Percentiles rank a stretch among this genome's conserved stretches.
These are phyloP conservation scores for Proterorhinus semilunaris DNA, from an alignment of 2,113 vertebrate genomes.

Conservation along the genomic window DNA sequence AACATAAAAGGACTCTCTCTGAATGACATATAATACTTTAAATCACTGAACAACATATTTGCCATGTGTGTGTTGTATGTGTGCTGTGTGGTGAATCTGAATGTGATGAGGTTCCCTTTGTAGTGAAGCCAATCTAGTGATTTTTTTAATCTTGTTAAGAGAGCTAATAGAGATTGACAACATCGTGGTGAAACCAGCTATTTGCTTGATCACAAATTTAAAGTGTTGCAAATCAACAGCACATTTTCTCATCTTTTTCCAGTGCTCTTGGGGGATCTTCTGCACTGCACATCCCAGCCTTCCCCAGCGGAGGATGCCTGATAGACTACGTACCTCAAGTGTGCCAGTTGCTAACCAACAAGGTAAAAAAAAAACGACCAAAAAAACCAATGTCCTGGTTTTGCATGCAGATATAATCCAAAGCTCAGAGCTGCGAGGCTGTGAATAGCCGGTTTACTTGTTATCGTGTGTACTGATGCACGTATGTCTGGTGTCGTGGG, in stretches of 20 bases:
- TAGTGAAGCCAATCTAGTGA: too few species aligned
- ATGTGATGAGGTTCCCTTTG: too few species aligned
- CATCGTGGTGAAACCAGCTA: too few species aligned
- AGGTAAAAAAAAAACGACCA: constrained; percentile 77
- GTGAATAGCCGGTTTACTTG: constrained; percentile 16
- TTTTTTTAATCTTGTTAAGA: too few species aligned
- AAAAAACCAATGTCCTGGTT: background rate
- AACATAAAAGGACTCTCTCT: too few species aligned
- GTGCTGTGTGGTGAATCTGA: too few species aligned
- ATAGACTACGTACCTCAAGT: constrained; percentile 99
- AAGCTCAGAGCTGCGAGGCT: constrained; percentile 20
- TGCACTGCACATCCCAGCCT: constrained; percentile 95
- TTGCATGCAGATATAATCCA: constrained; percentile 11
- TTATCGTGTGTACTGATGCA: constrained; percentile 37
- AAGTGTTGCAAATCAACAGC: too few species aligned
- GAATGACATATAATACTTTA: too few species aligned
- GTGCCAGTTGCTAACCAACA: constrained; percentile 95
- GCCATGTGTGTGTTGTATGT: too few species aligned
- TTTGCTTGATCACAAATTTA: too few species aligned
- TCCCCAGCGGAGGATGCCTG: constrained; percentile 94
- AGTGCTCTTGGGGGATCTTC: constrained; percentile 95
- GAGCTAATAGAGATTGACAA: too few species aligned
- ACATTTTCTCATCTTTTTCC: constrained; percentile 46
- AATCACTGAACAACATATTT: too few species aligned
- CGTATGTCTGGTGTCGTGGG: constrained; percentile 55